Base-by-base conservation (phyloP, 2,888 invertebrate genomes). In the Drepanosiphum platanoidis region DNA sequence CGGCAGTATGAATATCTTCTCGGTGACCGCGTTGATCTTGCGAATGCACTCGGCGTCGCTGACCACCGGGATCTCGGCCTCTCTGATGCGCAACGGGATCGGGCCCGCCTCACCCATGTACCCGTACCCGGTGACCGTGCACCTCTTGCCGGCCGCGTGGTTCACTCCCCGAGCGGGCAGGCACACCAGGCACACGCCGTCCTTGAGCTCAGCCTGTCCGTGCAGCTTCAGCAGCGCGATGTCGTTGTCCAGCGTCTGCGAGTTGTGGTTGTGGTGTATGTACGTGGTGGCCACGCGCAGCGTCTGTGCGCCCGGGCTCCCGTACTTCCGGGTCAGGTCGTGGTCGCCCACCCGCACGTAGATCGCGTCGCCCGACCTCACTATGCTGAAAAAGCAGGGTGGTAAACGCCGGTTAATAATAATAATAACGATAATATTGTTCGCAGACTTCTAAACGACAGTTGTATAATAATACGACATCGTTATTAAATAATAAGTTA, bases 21-120 rank as follows among this genome's bases (percentile, higher is more conserved):
- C 97, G 0, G 97, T 97, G 81, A 97, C 97, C 0, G 96, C 96
- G 89, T 97, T 97, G 46, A 97, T 96, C 90, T 97, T 97, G 71
- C 96, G 92, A 87, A 97, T 94, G 89, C 97, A 97, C 90, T 97
- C 96, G 27, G 96, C 94, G 89, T 97, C 97, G 88, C 96, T 96
- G 80, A 97, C 97, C 87, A 97, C 95, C 0, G 97, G 97, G 87
- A 97, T 94, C 90, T 96, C 95, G 0, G 97, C 97, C 90, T 96
- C 96, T 75, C 97, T 93, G 30, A 97, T 96, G 86, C 96, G 92
- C 87, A 97, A 90, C 0, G 97, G 97, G 87, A 97, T 97, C 3
- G 97, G 97, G 7, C 97, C 97, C 88, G 95, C 96, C 92, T 97
- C 97, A 78, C 96, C 96, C 96, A 97, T 96, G 89, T 97, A 97